Conservation (phyloP, 2,113 vertebrate genomes). For the Platysternon megacephalum region DNA sequence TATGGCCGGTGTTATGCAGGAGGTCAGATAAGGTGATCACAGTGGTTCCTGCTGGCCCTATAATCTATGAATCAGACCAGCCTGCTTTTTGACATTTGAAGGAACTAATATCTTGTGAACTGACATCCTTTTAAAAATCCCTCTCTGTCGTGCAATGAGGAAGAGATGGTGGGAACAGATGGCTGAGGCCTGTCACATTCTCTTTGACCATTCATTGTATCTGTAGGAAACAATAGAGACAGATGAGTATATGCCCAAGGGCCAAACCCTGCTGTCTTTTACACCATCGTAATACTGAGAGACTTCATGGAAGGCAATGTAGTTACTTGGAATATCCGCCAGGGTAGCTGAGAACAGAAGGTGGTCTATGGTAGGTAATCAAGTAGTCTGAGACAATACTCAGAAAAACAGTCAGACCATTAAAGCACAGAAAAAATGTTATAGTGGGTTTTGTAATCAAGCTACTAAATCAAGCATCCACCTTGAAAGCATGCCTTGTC, state of each 20-base stretch:
- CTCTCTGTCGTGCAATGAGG: not conserved
- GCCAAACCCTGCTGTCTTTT: not conserved
- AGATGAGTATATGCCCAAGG: not conserved
- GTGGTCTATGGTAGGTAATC: not conserved
- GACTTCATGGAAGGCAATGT: not conserved
- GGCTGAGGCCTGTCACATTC: not conserved
- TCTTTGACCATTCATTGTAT: not conserved
- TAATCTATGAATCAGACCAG: not conserved
- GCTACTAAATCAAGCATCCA: not conserved
- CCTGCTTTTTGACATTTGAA: not conserved
- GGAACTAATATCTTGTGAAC: not conserved
- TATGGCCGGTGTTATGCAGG: not conserved
- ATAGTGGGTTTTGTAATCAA: not conserved
- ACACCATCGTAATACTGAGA: not conserved
- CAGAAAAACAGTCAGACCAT: not conserved
- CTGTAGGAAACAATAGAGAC: not conserved
- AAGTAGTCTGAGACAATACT: not conserved
- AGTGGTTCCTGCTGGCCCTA: not conserved
- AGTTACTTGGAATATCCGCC: not conserved
- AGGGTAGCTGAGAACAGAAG: not conserved
- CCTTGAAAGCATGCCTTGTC: not conserved
- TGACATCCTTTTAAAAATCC: not conserved
- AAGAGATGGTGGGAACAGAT: not conserved
- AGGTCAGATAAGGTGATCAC: not conserved
- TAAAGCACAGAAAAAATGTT: not conserved